Base-by-base conservation (phyloP, 2,888 invertebrate genomes). In the Melieria picta region DNA sequence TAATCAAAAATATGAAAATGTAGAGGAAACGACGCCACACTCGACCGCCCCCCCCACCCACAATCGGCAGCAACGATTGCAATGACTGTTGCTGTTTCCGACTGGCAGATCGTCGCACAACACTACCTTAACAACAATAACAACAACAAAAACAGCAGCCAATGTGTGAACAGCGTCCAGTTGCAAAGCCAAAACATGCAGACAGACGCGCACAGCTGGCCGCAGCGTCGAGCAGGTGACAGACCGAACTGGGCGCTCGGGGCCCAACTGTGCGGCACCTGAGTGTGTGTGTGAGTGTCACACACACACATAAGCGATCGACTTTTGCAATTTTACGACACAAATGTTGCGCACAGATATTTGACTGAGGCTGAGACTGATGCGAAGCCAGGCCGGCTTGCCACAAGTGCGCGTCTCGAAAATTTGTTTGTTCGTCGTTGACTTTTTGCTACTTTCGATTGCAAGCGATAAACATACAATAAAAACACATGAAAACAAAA, bases 401-500 rank as follows among this genome's bases (percentile, higher is more conserved):
- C 13, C 52, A 52, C 52, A 52, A n/a, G 52, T 52, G 52, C 13
- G 52, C 52, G 13, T 52, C 13, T 52, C 52, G 52, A 52, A n/a
- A 30, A 30, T 30, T 30, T 30, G 30, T 30, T 30, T 30, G 30
- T 30, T 30, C 30, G 30, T 2, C 30, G 30, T 30, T 30, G 30
- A 30, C 30, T 30, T 30, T 30, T 30, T 30, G 30, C 30, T 30
- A 64, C 63, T 50, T 63, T 48, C 63, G 63, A 63, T 63, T 63
- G 50, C 42, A 50, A 48, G 50, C 42, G 64, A 64, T 64, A 48
- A 47, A 58, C 58, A 30, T 55, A 57, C 57, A 66, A 66, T 66
- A 30, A 42, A 57, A 58, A 11, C 30, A 57, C 16, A 30, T 43
- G 43, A 11, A n/a, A 43, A 45, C 30, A 7, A 42, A 43, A n/a